Evolutionary conservation across 2,797 vertebrate species (phyloP).

Genomic region (Moxostoma hubbsi): DNA sequence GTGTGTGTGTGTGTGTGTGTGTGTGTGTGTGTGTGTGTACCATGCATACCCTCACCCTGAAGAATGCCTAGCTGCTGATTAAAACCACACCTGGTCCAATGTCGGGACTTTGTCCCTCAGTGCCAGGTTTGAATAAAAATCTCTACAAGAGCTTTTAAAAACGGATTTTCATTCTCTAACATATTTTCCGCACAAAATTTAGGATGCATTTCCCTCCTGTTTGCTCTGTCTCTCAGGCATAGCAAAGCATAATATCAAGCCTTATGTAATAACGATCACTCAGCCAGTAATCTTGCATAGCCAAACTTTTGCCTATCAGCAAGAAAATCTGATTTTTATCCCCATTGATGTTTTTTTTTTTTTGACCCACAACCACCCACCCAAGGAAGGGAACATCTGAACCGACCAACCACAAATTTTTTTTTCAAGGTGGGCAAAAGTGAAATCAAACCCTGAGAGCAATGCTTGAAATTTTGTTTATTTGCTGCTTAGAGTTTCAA

Average conservation of each 20-base stretch:
- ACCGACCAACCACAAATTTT: no score
- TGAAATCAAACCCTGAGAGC: not conserved
- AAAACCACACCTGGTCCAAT: conserved; percentile 13
- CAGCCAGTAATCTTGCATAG: no score
- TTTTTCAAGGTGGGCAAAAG: not conserved
- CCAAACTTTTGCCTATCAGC: no score
- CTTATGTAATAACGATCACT: no score
- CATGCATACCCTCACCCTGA: not conserved
- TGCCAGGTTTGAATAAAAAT: conserved; percentile 43
- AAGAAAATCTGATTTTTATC: no score
- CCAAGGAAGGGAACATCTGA: no score
- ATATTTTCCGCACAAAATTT: not conserved
- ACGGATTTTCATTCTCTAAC: not conserved
- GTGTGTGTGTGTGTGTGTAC: conserved; percentile 5
- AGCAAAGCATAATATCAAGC: not conserved
- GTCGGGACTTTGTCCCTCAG: conserved; percentile 42
- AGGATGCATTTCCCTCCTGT: not conserved
- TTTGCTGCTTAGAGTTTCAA: conserved; percentile 6
- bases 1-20: not conserved
- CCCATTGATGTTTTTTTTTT: no score
- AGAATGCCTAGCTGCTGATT: not conserved
- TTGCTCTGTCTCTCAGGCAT: not conserved
- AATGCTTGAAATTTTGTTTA: conserved; percentile 23
- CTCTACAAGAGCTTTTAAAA: conserved; percentile 28
- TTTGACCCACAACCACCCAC: no score